Base-by-base conservation (phyloP, 1,140 invertebrate species). In the Caenorhabditis tropicalis region DNA sequence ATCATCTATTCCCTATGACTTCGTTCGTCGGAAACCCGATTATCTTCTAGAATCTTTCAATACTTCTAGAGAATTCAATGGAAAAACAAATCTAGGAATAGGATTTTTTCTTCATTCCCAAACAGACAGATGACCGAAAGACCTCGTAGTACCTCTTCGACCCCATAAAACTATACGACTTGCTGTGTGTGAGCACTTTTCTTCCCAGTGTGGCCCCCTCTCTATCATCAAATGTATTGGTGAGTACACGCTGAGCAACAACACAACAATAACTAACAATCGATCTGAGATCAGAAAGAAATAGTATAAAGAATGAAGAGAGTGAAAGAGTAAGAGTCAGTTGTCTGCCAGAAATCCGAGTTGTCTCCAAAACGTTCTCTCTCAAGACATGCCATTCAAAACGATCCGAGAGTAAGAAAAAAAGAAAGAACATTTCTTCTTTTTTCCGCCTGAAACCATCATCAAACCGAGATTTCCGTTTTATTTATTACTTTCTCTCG, bases 401-500 rank as follows among this genome's bases (percentile, higher is more conserved):
- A 12, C 5, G 65, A 74, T 74, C 9, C 24, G 65, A 46, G 65
- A 43, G 24, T 33, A 24, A 21, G 21, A 74, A 74, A 27, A 27
- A 7, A 0, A 24, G 10, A 56, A 56, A 43, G 36, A 74, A 46
- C 36, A 46, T 74, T 74, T 27, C 36, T 43, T 39, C 36, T 43
- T 74, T 74, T 74, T 74, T 74, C 33, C 21, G 19, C 5, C n/a
- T 27, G 21, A n/a, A 27, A 24, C 24, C n/a, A 58, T 21, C 65
- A 43, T 43, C 65, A 74, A 74, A n/a, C 36, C n/a, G 65, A 74
- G 65, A 6, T 43, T 74, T 74, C 36, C 65, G 21, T 74, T 74
- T 74, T 74, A 74, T 74, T 74, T 74, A 74, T 74, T 74, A 74
- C 36, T 74, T 74, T 74, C 65, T 74, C 65, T 74, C 36, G n/a